Base-by-base conservation (phyloP, 2,888 invertebrate species). In the Lacanobia oleracea region DNA sequence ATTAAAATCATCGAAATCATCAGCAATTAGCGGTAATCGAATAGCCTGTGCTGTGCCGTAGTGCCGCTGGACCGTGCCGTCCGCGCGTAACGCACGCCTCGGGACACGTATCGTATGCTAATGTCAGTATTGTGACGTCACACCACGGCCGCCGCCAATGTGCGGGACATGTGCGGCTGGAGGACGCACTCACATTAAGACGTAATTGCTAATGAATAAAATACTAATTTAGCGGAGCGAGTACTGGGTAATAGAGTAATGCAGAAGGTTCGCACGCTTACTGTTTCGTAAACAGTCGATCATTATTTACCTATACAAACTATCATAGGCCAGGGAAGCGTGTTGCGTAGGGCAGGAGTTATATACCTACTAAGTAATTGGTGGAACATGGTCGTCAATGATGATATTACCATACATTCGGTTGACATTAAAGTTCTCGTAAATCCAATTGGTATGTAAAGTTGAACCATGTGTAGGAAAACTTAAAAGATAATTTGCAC, bases 1-100 rank as follows among this genome's bases (percentile, higher is more conserved):
- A 86, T 88, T 84, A 78, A 83, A 86, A 81, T 72, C 79, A 81
- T 78, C 69, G 75, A 78, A 85, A 86, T 86, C 81, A 84, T 82
- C 80, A 79, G 74, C 81, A 86, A 87, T 88, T 85, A 86, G 72
- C 71, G 66, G 67, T 84, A 83, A 87, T 84, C 83, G 79, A 79
- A 84, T 68, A 81, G 66, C 59, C 59, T n/a, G 73, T 50, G 45
- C 23, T 63, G 62, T 54, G 56, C 14, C n/a, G 27, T 12, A 7
- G 48, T 33, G n/a, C 62, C 40, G 48, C 18, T 18, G 10, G 8
- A n/a, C 51, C 43, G 33, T 5, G 18, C 37, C 23, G 33, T 21
- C 45, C 14, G 43, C 57, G 12, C 56, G 60, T 61, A 43, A 54
- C 77, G n/a, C 48, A 33, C 50, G 51, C 66, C 51, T 50, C 2